Percentiles rank a stretch among this genome's conserved stretches.
These are phyloP conservation scores for Passer domesticus DNA, from an alignment of 2,113 vertebrate genomes.

Conservation along the genomic window DNA sequence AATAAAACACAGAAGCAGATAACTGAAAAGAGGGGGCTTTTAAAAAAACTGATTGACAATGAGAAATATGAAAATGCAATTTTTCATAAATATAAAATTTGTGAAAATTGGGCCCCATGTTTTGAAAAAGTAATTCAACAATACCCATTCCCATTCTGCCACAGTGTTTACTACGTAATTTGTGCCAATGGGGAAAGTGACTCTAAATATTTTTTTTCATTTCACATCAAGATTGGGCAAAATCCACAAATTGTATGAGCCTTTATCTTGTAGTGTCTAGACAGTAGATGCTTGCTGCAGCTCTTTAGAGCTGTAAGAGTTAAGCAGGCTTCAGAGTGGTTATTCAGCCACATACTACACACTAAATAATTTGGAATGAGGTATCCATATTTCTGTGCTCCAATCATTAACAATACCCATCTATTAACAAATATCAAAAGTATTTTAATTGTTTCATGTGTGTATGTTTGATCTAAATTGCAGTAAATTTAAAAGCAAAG, in stretches of 20 bases:
- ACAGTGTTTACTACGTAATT: constrained; percentile 54
- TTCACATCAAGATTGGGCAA: constrained; percentile 3
- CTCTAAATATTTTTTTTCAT: not conserved
- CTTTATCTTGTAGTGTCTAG: not conserved
- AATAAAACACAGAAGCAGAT: constrained; percentile 61
- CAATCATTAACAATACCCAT: not conserved
- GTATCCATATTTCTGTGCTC: constrained; percentile 14
- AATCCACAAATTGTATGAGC: not conserved
- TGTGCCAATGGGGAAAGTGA: not conserved
- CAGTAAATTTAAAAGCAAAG: constrained; percentile 21
- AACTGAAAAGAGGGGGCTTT: constrained; percentile 51
- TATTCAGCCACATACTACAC: not conserved
- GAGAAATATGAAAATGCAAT: constrained; percentile 61
- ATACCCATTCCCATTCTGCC: constrained; percentile 2
- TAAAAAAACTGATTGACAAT: constrained; percentile 36
- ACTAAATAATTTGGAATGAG: not conserved
- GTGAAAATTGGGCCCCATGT: constrained; percentile 31
- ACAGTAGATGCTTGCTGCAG: not conserved
- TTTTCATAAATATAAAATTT: constrained; percentile 53
- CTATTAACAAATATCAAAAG: not conserved
- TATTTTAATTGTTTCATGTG: not conserved
- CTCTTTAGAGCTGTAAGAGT: not conserved
- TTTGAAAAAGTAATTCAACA: constrained; percentile 31
- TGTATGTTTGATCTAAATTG: not conserved
- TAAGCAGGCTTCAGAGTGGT: not conserved